These are phyloP conservation scores for Netelia virgata DNA, from an alignment of 2,888 invertebrate species.

Conservation along the genomic window DNA sequence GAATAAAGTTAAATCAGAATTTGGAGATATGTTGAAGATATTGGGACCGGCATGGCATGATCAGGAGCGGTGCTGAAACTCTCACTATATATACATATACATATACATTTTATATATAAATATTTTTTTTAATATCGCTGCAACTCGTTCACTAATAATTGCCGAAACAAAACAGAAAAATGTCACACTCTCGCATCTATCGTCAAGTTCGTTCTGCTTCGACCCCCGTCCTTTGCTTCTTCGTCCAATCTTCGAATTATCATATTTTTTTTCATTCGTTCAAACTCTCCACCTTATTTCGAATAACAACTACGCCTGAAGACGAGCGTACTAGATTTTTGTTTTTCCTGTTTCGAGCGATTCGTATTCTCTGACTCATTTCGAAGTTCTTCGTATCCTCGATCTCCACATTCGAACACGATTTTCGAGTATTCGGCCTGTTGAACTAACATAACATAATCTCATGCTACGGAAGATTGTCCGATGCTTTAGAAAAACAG, in stretches of 20 bases:
- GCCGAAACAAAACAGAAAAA: slow-evolving; percentile 39
- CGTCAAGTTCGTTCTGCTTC: slow-evolving; percentile 52
- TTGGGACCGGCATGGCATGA: slow-evolving; percentile 84
- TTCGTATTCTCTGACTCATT: background rate
- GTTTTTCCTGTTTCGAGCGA: slow-evolving; percentile 24
- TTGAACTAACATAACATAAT: background rate
- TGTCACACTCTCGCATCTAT: slow-evolving; percentile 49
- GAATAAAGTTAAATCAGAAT: slow-evolving; percentile 39
- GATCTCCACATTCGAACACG: background rate
- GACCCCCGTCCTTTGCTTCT: slow-evolving; percentile 21
- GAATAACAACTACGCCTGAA: slow-evolving; percentile 5
- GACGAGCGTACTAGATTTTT: slow-evolving; percentile 20
- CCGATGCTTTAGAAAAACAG: background rate
- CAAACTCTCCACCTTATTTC: slow-evolving; percentile 16
- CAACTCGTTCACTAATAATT: slow-evolving; percentile 65
- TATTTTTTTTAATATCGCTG: slow-evolving; percentile 46
- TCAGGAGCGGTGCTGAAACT: slow-evolving; percentile 79
- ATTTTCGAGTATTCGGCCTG: background rate
- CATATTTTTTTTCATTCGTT: slow-evolving; percentile 37
- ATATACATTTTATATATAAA: slow-evolving; percentile 25
- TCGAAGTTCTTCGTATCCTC: slow-evolving; percentile 7
- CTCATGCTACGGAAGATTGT: background rate
- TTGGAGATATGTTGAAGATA: slow-evolving; percentile 72
- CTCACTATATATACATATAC: slow-evolving; percentile 65
- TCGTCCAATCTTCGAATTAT: slow-evolving; percentile 17